Conservation (phyloP, 2,888 invertebrate genomes). For the Drosophila fungiperda region DNA sequence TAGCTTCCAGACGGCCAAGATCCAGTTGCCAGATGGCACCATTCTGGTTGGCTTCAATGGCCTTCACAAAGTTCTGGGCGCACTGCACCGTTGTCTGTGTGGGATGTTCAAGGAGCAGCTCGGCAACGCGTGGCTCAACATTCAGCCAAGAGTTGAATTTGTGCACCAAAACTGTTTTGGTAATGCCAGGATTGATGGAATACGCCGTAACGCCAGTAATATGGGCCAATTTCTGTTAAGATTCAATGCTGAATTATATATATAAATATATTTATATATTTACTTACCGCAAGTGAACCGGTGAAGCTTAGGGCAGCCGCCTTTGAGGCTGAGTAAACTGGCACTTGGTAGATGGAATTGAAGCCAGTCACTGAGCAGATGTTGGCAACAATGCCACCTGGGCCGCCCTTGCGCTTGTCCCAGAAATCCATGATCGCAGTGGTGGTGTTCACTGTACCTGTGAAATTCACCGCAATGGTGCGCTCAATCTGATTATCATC, state of each 20-base stretch:
- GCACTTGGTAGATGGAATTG: slow-evolving; percentile 69
- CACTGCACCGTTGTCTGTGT: slow-evolving; percentile 68
- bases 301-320: slow-evolving; percentile 84
- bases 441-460: slow-evolving; percentile 75
- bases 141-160: slow-evolving; percentile 71
- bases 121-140: slow-evolving; percentile 62
- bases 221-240: slow-evolving; percentile 54
- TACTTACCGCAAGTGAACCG: slow-evolving; percentile 81
- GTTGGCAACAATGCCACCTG: slow-evolving; percentile 84
- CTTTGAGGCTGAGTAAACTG: slow-evolving; percentile 84
- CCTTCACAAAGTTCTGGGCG: slow-evolving; percentile 78
- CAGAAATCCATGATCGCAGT: slow-evolving; percentile 83
- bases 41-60: slow-evolving; percentile 80
- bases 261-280: background rate
- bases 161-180: slow-evolving; percentile 62
- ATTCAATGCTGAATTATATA: background rate
- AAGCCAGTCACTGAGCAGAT: slow-evolving; percentile 83
- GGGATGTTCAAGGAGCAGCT: slow-evolving; percentile 43
- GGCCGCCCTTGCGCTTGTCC: slow-evolving; percentile 84
- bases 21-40: slow-evolving; percentile 83
- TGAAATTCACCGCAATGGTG: slow-evolving; percentile 73
- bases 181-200: slow-evolving; percentile 72
- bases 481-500: slow-evolving; percentile 75
- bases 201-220: slow-evolving; percentile 72
- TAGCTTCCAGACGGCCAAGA: slow-evolving; percentile 67